phyloP scores from a whole-genome alignment of 2,888 invertebrate species.

The Orchestes rusci region DNA sequence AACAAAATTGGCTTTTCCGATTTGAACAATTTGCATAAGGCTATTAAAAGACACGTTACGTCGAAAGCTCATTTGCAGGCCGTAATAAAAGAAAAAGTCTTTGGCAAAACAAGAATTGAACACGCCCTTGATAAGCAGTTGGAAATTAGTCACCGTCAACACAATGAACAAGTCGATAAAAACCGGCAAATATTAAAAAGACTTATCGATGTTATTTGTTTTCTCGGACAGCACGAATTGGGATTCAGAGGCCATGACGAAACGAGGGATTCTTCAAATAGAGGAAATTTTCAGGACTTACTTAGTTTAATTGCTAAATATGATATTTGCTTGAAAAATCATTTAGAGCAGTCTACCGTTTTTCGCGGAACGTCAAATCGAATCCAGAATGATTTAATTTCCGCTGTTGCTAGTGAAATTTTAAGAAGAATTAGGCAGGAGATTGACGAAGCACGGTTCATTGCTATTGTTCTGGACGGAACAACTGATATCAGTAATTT shows the following conservation, averaged over 20 bases:
- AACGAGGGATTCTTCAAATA: conserved; percentile 5
- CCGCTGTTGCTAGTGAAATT: conserved; percentile 20
- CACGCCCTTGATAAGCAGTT: conserved; percentile 13
- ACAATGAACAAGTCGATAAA: conserved; percentile 28
- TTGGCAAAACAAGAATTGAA: conserved; percentile 17
- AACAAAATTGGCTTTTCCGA: conserved; percentile 13
- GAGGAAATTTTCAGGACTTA: conserved; percentile 10
- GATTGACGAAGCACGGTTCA: conserved; percentile 26
- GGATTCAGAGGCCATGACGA: conserved; percentile 24
- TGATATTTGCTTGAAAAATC: conserved; percentile 19
- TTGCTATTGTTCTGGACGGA: conserved; percentile 29
- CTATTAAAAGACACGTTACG: conserved; percentile 13
- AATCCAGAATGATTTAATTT: conserved; percentile 32
- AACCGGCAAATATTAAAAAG: conserved; percentile 27
- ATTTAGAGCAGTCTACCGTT: conserved; percentile 27
- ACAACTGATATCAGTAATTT: conserved; percentile 28
- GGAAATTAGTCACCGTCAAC: conserved; percentile 9
- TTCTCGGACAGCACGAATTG: conserved; percentile 20
- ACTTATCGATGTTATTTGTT: conserved; percentile 25
- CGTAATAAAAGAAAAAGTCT: conserved; percentile 16
- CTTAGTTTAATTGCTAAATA: conserved; percentile 19
- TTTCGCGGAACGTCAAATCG: conserved; percentile 28
- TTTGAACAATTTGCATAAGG: conserved; percentile 19
- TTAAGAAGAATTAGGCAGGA: conserved; percentile 26
- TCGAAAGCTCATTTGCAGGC: conserved; percentile 13